phyloP scores from a whole-genome alignment of 2,888 invertebrate species.

The Lingula anatina region DNA sequence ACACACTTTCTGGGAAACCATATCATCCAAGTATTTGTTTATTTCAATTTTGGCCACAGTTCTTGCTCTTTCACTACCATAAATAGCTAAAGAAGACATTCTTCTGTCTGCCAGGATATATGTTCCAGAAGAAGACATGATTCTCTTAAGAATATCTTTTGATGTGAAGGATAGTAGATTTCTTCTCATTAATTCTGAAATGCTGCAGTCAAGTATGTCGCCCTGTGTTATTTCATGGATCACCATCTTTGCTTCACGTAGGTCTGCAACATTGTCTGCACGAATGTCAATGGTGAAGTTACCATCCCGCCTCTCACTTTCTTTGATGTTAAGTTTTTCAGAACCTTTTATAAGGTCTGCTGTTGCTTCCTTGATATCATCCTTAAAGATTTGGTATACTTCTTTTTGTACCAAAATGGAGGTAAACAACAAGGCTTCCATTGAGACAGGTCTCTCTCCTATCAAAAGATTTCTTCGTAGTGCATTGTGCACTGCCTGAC shows the following conservation, averaged over 20 bases:
- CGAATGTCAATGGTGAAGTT: too few relatives aligned
- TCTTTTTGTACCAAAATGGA: too few relatives aligned
- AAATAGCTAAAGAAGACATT: constrained; percentile 14
- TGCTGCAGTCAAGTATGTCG: not conserved
- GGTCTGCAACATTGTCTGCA: not conserved
- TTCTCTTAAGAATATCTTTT: constrained; percentile 11
- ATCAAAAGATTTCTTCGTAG: too few relatives aligned
- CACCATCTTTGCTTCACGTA: not conserved
- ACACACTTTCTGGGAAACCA: not conserved
- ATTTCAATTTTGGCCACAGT: constrained; percentile 7
- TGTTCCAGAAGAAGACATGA: constrained; percentile 5
- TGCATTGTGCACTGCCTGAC: too few relatives aligned
- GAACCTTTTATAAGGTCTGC: too few relatives aligned
- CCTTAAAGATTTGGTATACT: too few relatives aligned
- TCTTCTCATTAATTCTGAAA: not conserved
- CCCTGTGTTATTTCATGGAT: not conserved
- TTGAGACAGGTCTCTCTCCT: too few relatives aligned
- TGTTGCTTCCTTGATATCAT: too few relatives aligned
- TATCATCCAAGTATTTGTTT: constrained; percentile 8
- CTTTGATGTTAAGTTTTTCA: too few relatives aligned
- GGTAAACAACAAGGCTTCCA: too few relatives aligned
- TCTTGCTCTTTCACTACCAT: constrained; percentile 12
- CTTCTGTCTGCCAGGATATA: constrained; percentile 17
- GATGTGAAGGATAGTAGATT: too few relatives aligned
- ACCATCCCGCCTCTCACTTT: too few relatives aligned